Evolutionary conservation across 2,888 invertebrate species (phyloP), one percentile per base, ranked within the genome.

Genomic region (Athrips mouffetella): DNA sequence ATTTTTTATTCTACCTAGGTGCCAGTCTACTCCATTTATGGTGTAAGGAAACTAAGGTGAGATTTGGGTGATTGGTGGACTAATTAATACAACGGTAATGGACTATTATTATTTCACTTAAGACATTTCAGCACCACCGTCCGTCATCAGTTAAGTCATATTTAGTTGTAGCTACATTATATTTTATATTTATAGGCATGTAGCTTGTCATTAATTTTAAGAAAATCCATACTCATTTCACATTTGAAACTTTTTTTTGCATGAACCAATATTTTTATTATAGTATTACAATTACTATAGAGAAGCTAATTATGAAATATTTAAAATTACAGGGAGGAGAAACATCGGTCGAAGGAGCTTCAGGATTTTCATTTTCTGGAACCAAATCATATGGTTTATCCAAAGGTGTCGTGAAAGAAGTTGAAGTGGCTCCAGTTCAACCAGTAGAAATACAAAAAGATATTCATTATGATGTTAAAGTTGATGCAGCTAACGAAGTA

Each of bases 401-500:
- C 2, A 64, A 52, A 30, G 62, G 69, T 48, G 60, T 67, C 3
- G 55, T 70, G 3, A 66, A 67, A 48, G 63, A 70, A 45, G 63
- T 61, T 23, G 65, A 70, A 61, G 51, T 70, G 58, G 4, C 55
- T 63, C 49, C 58, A 45, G 39, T 49, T 3, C 23, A 58, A 10
- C 45, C 55, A 45, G 47, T 50, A 3, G 48, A 51, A 46, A 51
- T 59, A 25, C 53, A 65, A 15, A 73, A 73, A 40, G 67, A 74
- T 52, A 57, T 71, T 27, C 67, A 77, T 25, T 66, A 63, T 33
- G 73, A 75, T 59, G 60, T 73, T 2, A 73, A 77, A 47, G 55
- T 73, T 15, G 75, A 78, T 16, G 52, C 68, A 21, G 59, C 62
- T 7, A 80, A 83, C 59, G 82, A 81, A 66, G 60, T 81, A 18